A percentile compares a stretch with the other conserved stretches of the same genome.
Conservation (phyloP, 2,113 vertebrate genomes). For the Gambusia holbrooki region DNA sequence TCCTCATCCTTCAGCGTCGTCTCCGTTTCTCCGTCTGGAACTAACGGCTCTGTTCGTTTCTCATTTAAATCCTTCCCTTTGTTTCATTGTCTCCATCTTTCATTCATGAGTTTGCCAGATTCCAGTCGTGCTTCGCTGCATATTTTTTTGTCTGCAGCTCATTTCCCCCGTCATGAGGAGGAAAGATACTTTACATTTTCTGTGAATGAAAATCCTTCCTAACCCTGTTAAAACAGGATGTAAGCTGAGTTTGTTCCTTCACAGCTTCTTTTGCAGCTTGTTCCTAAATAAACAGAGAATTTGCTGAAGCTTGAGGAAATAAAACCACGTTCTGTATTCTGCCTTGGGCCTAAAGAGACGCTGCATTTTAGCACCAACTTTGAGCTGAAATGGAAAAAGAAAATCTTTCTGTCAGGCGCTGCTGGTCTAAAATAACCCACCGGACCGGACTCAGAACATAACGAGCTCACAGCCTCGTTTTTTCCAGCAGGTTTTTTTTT, state of each 20-base stretch:
- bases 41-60: neutral
- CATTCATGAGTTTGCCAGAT: neutral
- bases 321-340: neutral
- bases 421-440: too few species aligned
- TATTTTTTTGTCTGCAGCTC: neutral
- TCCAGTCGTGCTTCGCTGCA: neutral
- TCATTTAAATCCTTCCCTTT: neutral
- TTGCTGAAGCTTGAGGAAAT: neutral
- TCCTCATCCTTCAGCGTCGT: too few species aligned
- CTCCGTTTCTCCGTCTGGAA: neutral
- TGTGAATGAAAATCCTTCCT: neutral
- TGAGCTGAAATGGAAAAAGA: too few species aligned
- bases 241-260: neutral
- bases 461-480: too few species aligned
- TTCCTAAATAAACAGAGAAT: constrained; percentile 17
- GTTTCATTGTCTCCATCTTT: neutral
- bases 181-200: neutral
- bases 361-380: too few species aligned
- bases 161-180: neutral
- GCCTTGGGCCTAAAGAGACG: too few species aligned
- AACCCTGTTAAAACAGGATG: neutral
- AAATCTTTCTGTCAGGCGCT: too few species aligned
- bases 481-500: neutral
- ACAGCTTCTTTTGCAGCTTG: constrained; percentile 8
- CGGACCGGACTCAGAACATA: too few species aligned